These are phyloP conservation scores for Muscicapa adusta DNA, from an alignment of 2,113 vertebrate species.

Conservation along the genomic window DNA sequence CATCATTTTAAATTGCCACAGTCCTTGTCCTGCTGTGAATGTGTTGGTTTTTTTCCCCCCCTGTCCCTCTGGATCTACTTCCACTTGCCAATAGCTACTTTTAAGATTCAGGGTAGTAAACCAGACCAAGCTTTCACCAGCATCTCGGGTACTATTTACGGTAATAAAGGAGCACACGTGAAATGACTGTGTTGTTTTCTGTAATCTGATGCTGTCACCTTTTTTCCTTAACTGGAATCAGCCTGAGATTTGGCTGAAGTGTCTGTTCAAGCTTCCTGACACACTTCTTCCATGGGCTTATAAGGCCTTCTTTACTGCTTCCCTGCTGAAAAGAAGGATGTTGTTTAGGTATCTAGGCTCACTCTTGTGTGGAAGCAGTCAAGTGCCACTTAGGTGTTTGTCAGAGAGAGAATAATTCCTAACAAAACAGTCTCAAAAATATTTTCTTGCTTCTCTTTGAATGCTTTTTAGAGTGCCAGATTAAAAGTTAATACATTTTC, in stretches of 20 bases:
- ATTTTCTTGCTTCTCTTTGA: not conserved
- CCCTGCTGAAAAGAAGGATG: not conserved
- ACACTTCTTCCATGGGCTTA: not conserved
- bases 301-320: not conserved
- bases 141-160: not conserved
- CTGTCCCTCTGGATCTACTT: conserved; percentile 6
- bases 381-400: not conserved
- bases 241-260: not conserved
- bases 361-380: not conserved
- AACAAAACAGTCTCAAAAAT: not conserved
- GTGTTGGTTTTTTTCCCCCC: not conserved
- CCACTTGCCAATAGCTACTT: conserved; percentile 43
- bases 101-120: conserved; percentile 44
- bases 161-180: not conserved
- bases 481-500: not conserved
- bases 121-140: not conserved
- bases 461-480: not conserved
- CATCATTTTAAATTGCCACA: conserved; percentile 66
- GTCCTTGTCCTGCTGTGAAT: conserved; percentile 55
- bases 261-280: not conserved
- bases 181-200: not conserved
- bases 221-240: not conserved
- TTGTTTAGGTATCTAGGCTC: not conserved
- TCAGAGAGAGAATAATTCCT: not conserved
- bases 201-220: not conserved